Percentiles rank a stretch among this genome's conserved stretches.
Evolutionary conservation across 64 coral and sea anemone genomes (phyloP).

Genomic region (Stylophora pistillata): DNA sequence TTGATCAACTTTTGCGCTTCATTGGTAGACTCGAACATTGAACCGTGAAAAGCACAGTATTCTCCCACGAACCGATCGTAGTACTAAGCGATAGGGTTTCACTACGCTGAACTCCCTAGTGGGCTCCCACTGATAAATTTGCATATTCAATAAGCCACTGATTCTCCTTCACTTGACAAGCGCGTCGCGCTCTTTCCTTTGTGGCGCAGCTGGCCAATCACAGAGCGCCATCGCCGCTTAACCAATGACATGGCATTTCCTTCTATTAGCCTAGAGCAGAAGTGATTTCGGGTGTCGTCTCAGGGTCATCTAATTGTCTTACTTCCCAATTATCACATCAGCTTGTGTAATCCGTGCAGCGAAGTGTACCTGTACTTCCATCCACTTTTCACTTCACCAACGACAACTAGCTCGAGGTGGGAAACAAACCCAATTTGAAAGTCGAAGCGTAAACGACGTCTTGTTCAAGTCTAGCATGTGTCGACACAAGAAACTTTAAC

Average conservation of each 20-base stretch:
- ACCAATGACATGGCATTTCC: conserved; percentile 15
- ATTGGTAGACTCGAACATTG: conserved; percentile 47
- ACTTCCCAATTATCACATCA: conserved; percentile 39
- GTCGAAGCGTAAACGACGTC: not conserved
- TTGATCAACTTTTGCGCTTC: conserved; percentile 63
- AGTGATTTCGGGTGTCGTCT: conserved; percentile 6
- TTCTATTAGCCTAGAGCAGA: not conserved
- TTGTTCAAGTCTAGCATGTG: not conserved
- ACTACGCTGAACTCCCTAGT: conserved; percentile 17
- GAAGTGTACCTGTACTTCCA: not conserved
- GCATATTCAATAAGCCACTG: conserved; percentile 45
- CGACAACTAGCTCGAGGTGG: conserved; percentile 11
- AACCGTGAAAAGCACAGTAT: conserved; percentile 50
- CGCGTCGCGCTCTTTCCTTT: conserved; percentile 36
- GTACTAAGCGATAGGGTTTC: conserved; percentile 63
- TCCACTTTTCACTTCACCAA: not conserved
- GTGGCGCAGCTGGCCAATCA: conserved; percentile 23
- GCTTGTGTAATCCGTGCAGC: not conserved
- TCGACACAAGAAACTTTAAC: not conserved
- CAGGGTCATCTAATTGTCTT: not conserved
- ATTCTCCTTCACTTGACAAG: conserved; percentile 27
- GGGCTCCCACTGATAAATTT: conserved; percentile 56
- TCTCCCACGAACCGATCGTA: conserved; percentile 35
- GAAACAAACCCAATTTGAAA: not conserved
- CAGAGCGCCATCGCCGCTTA: not conserved